Percentiles rank a stretch among this genome's conserved stretches.
phyloP scores from a whole-genome alignment of 2,888 invertebrate genomes.

The Toxonevra muliebris region DNA sequence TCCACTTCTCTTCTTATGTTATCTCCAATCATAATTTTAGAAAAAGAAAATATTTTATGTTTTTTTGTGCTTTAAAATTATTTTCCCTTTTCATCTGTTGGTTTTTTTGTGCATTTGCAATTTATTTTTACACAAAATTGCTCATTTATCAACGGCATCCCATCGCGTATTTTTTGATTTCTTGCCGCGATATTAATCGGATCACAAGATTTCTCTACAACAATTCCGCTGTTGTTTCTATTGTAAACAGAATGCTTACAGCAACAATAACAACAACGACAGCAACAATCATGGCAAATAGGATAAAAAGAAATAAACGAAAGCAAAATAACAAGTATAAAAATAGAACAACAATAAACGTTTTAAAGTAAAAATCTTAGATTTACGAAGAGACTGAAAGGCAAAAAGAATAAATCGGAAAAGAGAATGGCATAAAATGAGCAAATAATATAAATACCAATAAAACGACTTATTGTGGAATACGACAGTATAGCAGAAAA shows the following conservation, averaged over 20 bases:
- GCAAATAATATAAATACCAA: constrained; percentile 15
- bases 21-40: too few relatives aligned
- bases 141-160: constrained; percentile 44
- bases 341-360: background rate
- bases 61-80: too few relatives aligned
- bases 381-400: background rate
- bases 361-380: background rate
- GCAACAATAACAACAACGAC: constrained; percentile 10
- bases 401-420: background rate
- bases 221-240: constrained; percentile 1
- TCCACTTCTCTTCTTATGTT: too few relatives aligned
- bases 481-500: constrained; percentile 9
- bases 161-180: constrained; percentile 41
- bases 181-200: constrained; percentile 40
- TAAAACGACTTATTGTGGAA: constrained; percentile 11
- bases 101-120: constrained; percentile 24
- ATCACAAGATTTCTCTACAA: constrained; percentile 23
- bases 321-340: background rate
- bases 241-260: constrained; percentile 16
- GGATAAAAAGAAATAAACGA: background rate
- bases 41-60: too few relatives aligned
- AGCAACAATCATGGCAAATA: background rate
- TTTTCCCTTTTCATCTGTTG: background rate
- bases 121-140: constrained; percentile 31
- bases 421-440: constrained; percentile 3